Evolutionary conservation across 2,113 vertebrate genomes (phyloP), one percentile per base, ranked within the genome.

Genomic region (Pterophyllum scalare): DNA sequence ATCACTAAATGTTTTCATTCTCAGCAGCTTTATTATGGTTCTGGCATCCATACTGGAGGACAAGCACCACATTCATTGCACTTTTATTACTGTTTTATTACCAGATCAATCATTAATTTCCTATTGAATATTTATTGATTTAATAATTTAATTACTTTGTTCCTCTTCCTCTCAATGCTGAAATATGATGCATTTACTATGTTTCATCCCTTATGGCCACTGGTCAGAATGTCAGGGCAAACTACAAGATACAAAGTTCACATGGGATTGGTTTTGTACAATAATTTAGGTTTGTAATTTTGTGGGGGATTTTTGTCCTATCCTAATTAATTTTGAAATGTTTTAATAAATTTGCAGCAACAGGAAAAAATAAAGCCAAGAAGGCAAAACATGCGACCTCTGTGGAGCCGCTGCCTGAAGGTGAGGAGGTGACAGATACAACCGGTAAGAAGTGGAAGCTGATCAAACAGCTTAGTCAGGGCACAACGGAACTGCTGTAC

Each of bases 361-460:
- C 79, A 83, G 91, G 87, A 11, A 94, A 92, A 88, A 76, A 72
- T 38, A 96, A 92, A 90, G 31, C 74, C 2, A 96, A 94, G 81
- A 94, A 87, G 75, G 58, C 81, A 9, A 95, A 94, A 89, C 79
- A 65, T 3, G 5, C 3, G 2, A 2, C 82, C 6, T n/a, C 72
- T 5, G 81, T 96, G 83, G 91, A 92, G 83, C 94, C 93, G 3
- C 92, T 96, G 19, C 70, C 70, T 76, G 95, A 94, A 54, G 94
- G 93, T 0, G 83, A 91, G 43, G 92, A 94, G 83, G 74, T 96
- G 31, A 94, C 86, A 0, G 96, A 96, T 89, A 95, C 92, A 1
- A 90, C 87, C 0, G 93, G 95, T 15, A 95, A 90, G 80, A 95
- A 93, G 80, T 96, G 96, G 96, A 94, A 57, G 24, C 89, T 96